A percentile compares a stretch with the other conserved stretches of the same genome.
phyloP scores from a whole-genome alignment of 2,888 invertebrate species.

The Spilosoma lubricipeda region DNA sequence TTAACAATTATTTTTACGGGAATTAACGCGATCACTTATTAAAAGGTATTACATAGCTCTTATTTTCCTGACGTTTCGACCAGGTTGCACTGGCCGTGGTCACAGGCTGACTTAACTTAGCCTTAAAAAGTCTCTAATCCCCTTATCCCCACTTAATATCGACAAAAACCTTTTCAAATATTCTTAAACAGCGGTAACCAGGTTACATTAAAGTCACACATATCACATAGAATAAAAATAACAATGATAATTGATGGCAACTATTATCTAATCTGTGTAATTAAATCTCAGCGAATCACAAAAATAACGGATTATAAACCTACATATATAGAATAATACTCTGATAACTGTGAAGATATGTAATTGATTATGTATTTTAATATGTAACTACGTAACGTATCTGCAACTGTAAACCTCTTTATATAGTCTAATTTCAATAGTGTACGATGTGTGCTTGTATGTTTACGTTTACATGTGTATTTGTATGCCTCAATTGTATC shows the following conservation, averaged over 20 bases:
- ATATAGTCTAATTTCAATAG: too few species aligned
- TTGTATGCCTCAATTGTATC: too few species aligned
- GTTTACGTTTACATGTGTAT: too few species aligned
- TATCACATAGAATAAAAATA: background rate
- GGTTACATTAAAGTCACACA: background rate
- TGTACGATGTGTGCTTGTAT: too few species aligned
- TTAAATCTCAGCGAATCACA: constrained; percentile 46
- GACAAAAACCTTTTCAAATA: background rate
- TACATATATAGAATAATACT: background rate
- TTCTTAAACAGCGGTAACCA: background rate
- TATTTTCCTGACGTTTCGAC: too few species aligned
- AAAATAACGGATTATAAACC: constrained; percentile 26
- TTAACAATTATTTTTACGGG: too few species aligned
- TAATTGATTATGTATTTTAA: constrained; percentile 3
- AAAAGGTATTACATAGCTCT: too few species aligned
- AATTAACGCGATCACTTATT: too few species aligned
- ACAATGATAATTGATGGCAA: constrained; percentile 1
- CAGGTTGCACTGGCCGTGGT: too few species aligned
- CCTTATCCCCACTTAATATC: background rate
- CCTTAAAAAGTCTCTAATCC: background rate
- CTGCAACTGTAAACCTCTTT: background rate
- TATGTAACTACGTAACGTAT: background rate
- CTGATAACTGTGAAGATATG: background rate
- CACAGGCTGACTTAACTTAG: background rate
- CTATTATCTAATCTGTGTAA: constrained; percentile 37